Percentiles rank a stretch among this genome's conserved stretches.
Conservation (phyloP, 2,888 invertebrate species). For the Drosophila mettleri region DNA sequence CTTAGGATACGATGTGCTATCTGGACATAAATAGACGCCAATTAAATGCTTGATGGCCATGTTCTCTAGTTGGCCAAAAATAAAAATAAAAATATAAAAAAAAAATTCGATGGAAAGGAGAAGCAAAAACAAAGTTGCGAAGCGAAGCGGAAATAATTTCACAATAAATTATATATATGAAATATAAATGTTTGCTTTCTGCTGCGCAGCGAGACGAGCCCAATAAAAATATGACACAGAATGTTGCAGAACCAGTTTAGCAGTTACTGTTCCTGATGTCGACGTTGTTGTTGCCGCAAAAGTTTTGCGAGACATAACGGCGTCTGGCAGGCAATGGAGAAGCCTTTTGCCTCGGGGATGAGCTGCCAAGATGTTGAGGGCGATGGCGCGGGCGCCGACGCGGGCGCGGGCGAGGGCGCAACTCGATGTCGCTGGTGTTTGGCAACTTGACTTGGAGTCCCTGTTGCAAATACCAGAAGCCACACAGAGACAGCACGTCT, state of each 20-base stretch:
- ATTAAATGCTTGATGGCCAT: constrained; percentile 77
- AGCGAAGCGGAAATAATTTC: constrained; percentile 70
- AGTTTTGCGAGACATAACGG: constrained; percentile 74
- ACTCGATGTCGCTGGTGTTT: constrained; percentile 18
- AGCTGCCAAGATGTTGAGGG: constrained; percentile 48
- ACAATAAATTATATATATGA: constrained; percentile 76
- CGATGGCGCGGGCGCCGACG: background rate
- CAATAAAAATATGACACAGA: constrained; percentile 59
- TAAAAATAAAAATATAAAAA: too few species aligned
- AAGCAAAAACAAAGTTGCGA: constrained; percentile 2
- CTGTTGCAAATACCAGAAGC: constrained; percentile 26
- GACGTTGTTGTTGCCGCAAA: constrained; percentile 25
- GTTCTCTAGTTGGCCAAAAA: constrained; percentile 42
- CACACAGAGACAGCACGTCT: constrained; percentile 14
- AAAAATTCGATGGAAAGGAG: background rate
- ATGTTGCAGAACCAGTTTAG: constrained; percentile 60
- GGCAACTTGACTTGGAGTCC: constrained; percentile 24
- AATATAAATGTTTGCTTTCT: constrained; percentile 39
- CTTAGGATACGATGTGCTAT: constrained; percentile 74
- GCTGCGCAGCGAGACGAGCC: constrained; percentile 29
- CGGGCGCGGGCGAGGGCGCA: constrained; percentile 16
- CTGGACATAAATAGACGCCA: constrained; percentile 83
- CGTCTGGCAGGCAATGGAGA: constrained; percentile 56
- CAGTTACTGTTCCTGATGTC: constrained; percentile 26
- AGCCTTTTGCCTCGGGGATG: constrained; percentile 40